Conservation (phyloP, 2,113 vertebrate species). For the Halichoerus grypus region DNA sequence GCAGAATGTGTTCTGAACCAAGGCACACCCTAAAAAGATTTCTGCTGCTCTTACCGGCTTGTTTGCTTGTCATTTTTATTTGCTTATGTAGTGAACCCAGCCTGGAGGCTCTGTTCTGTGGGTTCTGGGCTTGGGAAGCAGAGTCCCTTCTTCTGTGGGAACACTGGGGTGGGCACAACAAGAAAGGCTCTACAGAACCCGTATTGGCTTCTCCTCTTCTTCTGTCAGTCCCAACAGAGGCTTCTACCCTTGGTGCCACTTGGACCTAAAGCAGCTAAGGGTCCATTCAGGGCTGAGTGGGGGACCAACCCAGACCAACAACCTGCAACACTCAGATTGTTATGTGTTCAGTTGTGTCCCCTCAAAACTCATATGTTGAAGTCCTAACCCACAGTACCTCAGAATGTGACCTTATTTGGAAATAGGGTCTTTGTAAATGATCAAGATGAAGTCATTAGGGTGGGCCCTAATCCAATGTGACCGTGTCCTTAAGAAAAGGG, state of each 20-base stretch:
- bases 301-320: not conserved
- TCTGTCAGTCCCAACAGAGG: not conserved
- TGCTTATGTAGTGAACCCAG: not conserved
- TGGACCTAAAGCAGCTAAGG: not conserved
- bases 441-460: not conserved
- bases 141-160: not conserved
- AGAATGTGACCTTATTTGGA: not conserved
- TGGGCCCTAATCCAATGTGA: not conserved
- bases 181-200: not conserved
- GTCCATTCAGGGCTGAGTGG: not conserved
- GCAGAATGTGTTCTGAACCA: not conserved
- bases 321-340: not conserved
- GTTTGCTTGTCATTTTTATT: not conserved
- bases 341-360: not conserved
- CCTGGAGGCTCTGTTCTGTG: not conserved
- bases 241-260: not conserved
- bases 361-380: not conserved
- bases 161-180: too few species aligned
- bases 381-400: not conserved
- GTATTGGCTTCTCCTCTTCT: not conserved
- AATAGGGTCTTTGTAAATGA: not conserved
- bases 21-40: not conserved
- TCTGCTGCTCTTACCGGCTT: not conserved
- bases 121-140: not conserved
- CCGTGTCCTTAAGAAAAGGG: not conserved